These are phyloP conservation scores for Adelognathus sp. DNA, from an alignment of 2,888 invertebrate genomes.

Conservation along the genomic window DNA sequence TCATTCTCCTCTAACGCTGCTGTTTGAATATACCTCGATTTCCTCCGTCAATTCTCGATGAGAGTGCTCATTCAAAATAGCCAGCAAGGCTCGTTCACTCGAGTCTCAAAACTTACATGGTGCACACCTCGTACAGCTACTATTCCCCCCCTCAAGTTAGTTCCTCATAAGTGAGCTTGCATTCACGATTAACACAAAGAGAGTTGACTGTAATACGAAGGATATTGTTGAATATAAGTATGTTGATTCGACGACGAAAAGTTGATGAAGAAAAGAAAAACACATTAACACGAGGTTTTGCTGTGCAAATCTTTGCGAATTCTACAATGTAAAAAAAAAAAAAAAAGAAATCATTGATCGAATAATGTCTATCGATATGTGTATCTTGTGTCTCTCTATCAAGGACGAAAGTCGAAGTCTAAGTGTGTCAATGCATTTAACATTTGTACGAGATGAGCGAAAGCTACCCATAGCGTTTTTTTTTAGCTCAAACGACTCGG, in stretches of 20 bases:
- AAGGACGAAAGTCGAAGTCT: constrained; percentile 13
- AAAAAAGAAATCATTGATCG: not conserved
- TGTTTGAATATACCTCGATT: not conserved
- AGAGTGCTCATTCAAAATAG: not conserved
- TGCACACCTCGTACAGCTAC: too few species aligned
- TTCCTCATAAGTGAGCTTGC: constrained; percentile 28
- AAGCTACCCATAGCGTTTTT: too few species aligned
- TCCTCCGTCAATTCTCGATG: not conserved
- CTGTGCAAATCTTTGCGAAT: constrained; percentile 33
- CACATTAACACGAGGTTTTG: constrained; percentile 14
- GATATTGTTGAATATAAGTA: constrained; percentile 26
- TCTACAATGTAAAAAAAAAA: constrained; percentile 21
- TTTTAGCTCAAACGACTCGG: constrained; percentile 43
- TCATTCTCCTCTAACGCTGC: not conserved
- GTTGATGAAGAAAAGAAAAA: too few species aligned
- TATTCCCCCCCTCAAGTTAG: not conserved
- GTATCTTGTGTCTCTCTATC: constrained; percentile 17
- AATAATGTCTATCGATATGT: constrained; percentile 36
- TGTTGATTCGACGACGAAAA: constrained; percentile 42
- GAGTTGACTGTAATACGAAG: not conserved
- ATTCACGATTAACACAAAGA: not conserved
- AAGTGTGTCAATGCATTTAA: constrained; percentile 24
- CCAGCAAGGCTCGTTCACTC: not conserved
- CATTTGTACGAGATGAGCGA: constrained; percentile 7
- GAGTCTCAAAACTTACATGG: not conserved